Base-by-base conservation (phyloP, 2,797 vertebrate species). In the Chaetophractus vellerosus region DNA sequence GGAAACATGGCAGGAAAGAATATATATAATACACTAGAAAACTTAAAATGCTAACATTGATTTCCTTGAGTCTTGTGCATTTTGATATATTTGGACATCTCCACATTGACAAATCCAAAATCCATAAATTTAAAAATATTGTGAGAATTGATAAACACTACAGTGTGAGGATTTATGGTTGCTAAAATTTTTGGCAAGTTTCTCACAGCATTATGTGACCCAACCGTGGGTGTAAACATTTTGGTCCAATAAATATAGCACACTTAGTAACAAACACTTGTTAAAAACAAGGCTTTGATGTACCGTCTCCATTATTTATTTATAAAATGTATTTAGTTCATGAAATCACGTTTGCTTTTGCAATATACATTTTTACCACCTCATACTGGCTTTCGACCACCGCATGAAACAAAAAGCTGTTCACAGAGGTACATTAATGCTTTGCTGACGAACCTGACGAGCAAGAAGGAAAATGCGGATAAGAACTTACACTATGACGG, bases 81-180 rank as follows among this genome's bases (percentile, higher is more conserved):
- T 87, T 91, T 93, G 10, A 57, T 55, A 78, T 74, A 2, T 48
- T 86, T 83, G n/a, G 64, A 3, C 38, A 26, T 75, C 55, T 93
- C 81, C 23, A 72, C 18, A 61, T 1, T 33, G 72, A 24, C 0
- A 88, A 76, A 71, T 63, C 2, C n/a, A 74, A 88, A 76, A 71
- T 63, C 2, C n/a, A 74, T 41, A 82, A 63, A 79, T 82, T 63
- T 68, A 55, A 88, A 96, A 45, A 74, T 63, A 48, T 7, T 80
- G 2, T 79, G 24, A 50, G 68, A 66, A 31, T 10, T 59, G 19
- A 80, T 79, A 93, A 81, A 80, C 21, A 28, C 4, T 31, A 26
- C 9, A 79, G 38, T 18, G 6, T 63, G 75, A 71, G 11, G 36
- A 26, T 72, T 88, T 41, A 63, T 16, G 19, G 23, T 10, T 76